These are phyloP conservation scores for Hoplostethus mediterraneus DNA, from an alignment of 2,797 vertebrate species.

Conservation along the genomic window DNA sequence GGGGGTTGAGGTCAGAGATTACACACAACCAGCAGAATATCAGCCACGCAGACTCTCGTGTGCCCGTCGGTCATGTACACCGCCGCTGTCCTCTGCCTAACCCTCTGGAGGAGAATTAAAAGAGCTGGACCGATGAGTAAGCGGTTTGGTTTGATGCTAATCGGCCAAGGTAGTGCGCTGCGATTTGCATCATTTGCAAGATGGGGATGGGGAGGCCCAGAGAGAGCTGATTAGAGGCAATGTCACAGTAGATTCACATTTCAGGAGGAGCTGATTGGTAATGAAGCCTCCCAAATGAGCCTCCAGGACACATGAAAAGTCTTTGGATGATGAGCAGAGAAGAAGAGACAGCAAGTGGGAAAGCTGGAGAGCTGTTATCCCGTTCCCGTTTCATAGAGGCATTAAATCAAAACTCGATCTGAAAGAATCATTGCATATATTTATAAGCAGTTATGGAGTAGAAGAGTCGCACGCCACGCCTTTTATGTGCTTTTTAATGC, in stretches of 20 bases:
- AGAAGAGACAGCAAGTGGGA: conserved; percentile 11
- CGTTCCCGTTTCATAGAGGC: conserved; percentile 48
- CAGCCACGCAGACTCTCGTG: not conserved
- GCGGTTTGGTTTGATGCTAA: conserved; percentile 57
- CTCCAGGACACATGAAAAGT: conserved; percentile 47
- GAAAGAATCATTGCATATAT: conserved; percentile 58
- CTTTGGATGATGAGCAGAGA: conserved; percentile 49
- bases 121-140: conserved; percentile 6
- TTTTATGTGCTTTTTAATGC: conserved; percentile 57
- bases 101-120: conserved; percentile 19
- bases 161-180: conserved; percentile 42
- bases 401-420: conserved; percentile 63
- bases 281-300: conserved; percentile 65
- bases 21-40: conserved; percentile 18
- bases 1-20: conserved; percentile 13
- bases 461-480: conserved; percentile 34
- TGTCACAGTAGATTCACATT: conserved; percentile 69
- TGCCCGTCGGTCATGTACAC: not conserved
- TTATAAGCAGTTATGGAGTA: conserved; percentile 57
- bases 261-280: conserved; percentile 66
- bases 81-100: conserved; percentile 25
- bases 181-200: conserved; percentile 73
- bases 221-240: conserved; percentile 74
- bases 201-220: conserved; percentile 18
- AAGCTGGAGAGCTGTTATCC: conserved; percentile 27